Percentiles rank a stretch among this genome's conserved stretches.
Evolutionary conservation across 2,888 invertebrate genomes (phyloP).

Genomic region (Drosophila sordidula): DNA sequence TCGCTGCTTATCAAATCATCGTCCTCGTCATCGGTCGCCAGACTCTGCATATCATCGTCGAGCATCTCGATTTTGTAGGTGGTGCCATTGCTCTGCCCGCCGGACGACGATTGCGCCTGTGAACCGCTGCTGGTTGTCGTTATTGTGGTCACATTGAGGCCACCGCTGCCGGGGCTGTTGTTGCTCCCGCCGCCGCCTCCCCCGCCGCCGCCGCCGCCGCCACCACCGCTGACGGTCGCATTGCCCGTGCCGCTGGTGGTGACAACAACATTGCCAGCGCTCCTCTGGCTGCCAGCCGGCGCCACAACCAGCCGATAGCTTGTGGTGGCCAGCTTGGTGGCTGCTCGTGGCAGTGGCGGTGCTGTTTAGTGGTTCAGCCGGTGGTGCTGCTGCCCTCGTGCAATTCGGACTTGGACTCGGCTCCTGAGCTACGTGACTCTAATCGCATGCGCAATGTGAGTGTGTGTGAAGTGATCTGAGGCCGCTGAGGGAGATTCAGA

Average conservation of each 20-base stretch:
- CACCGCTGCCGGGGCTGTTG: slow-evolving; percentile 45
- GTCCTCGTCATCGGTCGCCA: slow-evolving; percentile 92
- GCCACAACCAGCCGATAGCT: slow-evolving; percentile 69
- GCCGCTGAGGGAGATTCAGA: neutral
- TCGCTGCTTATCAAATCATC: slow-evolving; percentile 94
- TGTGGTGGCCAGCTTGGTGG: slow-evolving; percentile 69
- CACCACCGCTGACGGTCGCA: slow-evolving; percentile 64
- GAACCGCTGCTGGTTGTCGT: slow-evolving; percentile 79
- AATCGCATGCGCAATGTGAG: slow-evolving; percentile 53
- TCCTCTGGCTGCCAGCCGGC: slow-evolving; percentile 66
- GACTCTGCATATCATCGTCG: slow-evolving; percentile 87
- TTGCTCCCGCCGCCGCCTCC: slow-evolving; percentile 6
- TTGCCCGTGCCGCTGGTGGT: slow-evolving; percentile 50
- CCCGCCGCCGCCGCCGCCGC: slow-evolving; percentile 1
- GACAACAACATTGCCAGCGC: slow-evolving; percentile 62
- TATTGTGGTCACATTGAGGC: slow-evolving; percentile 84
- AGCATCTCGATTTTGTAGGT: slow-evolving; percentile 91
- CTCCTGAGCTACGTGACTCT: neutral
- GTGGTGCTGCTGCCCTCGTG: slow-evolving; percentile 2
- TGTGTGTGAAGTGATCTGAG: neutral
- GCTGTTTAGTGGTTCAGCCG: slow-evolving; percentile 3
- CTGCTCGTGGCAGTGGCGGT: slow-evolving; percentile 14
- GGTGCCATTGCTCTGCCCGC: slow-evolving; percentile 76
- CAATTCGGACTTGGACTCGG: slow-evolving; percentile 2
- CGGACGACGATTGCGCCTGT: slow-evolving; percentile 62